Evolutionary conservation across 2,113 vertebrate species (phyloP), one percentile per base, ranked within the genome.

Genomic region (Gallinago media): DNA sequence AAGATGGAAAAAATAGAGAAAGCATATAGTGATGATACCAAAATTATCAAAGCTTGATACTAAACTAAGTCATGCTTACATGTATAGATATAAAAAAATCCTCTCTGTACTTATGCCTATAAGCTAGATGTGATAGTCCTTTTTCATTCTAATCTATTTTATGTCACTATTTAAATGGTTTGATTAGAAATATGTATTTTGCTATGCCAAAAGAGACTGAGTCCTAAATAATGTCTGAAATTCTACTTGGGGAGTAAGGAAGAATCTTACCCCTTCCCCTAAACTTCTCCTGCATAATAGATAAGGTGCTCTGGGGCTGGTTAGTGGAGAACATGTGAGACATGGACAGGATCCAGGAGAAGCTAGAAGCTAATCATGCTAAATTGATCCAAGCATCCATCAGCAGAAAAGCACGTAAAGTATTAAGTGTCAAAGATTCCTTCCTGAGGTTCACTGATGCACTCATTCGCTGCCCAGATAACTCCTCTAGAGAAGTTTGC

Each of bases 61-160:
- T 46, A 46, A 46, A 46, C 8, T 46, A 46, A 46, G 44, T 20
- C 44, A 46, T 11, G 3, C 1, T 68, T n/a, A 16, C 2, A 42
- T 0, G 1, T 23, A 22, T 34, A 34, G 4, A 23, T 23, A 16
- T 25, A 55, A 34, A 34, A 22, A 59, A 34, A 7, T 25, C 0
- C 2, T 61, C 74, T 88, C 25, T 77, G 9, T 5, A 13, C 59
- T 52, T 61, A 2, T 70, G 12, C 2, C 9, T 52, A 3, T 5
- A 40, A 40, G 0, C 6, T 66, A 29, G 20, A 14, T 20, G 12
- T 7, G 19, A 5, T 20, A 61, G n/a, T 36, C 2, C 2, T 10
- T 1, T 47, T 68, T 36, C 38, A 34, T 11, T 47, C 13, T 3
- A n/a, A 42, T 12, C 1, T 36, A 16, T 29, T 81, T 29, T 0